Conservation (phyloP, 1,140 invertebrate genomes). For the Orius insidiosus region DNA sequence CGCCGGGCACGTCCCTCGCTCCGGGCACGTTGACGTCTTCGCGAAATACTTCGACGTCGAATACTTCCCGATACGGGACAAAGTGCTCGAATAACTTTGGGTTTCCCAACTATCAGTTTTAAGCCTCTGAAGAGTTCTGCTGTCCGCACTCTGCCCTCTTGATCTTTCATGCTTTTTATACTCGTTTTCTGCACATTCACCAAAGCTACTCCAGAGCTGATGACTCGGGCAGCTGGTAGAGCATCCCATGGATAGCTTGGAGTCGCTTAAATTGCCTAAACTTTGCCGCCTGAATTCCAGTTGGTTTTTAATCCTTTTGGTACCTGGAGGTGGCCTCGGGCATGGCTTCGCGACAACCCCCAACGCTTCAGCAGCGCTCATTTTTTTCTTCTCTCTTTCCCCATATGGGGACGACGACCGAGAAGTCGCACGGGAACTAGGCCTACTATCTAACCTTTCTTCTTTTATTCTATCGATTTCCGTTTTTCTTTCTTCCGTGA, state of each 20-base stretch:
- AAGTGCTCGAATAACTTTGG: constrained; percentile 14
- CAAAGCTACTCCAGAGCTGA: constrained; percentile 18
- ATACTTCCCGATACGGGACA: constrained; percentile 18
- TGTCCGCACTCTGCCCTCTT: constrained; percentile 19
- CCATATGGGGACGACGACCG: constrained; percentile 19
- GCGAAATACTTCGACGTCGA: constrained; percentile 6
- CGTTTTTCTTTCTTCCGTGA: constrained; percentile 2
- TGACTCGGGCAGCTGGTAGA: constrained; percentile 16
- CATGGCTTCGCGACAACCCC: constrained; percentile 23
- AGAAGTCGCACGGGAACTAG: constrained; percentile 17
- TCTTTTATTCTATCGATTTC: background rate
- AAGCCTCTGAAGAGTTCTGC: constrained; percentile 14
- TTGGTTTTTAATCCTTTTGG: constrained; percentile 14
- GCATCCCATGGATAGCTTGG: constrained; percentile 19
- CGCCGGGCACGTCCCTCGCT: background rate
- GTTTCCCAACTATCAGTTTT: constrained; percentile 15
- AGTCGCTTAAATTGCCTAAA: constrained; percentile 21
- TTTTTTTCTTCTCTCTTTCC: constrained; percentile 14
- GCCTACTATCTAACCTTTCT: constrained; percentile 14
- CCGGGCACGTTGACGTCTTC: background rate
- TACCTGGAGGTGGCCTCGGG: constrained; percentile 18
- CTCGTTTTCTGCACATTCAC: constrained; percentile 15
- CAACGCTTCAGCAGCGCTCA: constrained; percentile 22
- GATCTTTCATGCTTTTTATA: constrained; percentile 16
- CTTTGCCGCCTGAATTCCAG: constrained; percentile 21